These are phyloP conservation scores for Casuarius casuarius DNA, from an alignment of 2,113 vertebrate species.

Conservation along the genomic window DNA sequence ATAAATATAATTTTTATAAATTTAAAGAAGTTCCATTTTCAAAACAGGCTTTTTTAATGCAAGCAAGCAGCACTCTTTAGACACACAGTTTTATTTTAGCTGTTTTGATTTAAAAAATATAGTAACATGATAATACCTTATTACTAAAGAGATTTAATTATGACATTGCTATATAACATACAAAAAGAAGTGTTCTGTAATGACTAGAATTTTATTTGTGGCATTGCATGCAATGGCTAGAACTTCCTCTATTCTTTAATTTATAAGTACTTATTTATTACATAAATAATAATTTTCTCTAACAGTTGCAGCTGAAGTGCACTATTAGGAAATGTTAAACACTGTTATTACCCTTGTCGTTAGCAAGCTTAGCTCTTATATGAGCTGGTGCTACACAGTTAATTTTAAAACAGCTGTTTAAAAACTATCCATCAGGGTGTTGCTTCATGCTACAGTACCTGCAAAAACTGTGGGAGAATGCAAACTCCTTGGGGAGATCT, in stretches of 20 bases:
- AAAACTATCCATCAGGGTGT: background rate
- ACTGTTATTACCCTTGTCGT: background rate
- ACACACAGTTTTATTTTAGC: background rate
- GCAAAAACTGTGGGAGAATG: background rate
- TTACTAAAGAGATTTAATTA: background rate
- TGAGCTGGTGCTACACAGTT: background rate
- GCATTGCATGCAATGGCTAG: background rate
- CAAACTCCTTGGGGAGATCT: background rate
- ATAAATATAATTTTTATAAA: background rate
- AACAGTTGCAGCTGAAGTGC: background rate
- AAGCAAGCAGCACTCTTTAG: background rate
- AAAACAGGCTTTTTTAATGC: background rate
- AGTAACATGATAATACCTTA: background rate
- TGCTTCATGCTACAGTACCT: background rate
- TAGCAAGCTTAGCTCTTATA: background rate
- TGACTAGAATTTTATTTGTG: background rate
- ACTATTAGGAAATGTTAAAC: background rate
- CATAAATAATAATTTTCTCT: background rate
- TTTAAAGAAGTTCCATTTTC: background rate
- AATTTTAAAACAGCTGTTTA: background rate
- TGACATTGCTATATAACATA: background rate
- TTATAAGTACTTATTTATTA: background rate
- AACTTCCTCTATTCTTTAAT: background rate
- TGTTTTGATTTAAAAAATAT: background rate
- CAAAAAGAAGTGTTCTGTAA: background rate